These are phyloP conservation scores for Drosophila nigromelanica DNA, from an alignment of 1,140 invertebrate species.

Conservation along the genomic window DNA sequence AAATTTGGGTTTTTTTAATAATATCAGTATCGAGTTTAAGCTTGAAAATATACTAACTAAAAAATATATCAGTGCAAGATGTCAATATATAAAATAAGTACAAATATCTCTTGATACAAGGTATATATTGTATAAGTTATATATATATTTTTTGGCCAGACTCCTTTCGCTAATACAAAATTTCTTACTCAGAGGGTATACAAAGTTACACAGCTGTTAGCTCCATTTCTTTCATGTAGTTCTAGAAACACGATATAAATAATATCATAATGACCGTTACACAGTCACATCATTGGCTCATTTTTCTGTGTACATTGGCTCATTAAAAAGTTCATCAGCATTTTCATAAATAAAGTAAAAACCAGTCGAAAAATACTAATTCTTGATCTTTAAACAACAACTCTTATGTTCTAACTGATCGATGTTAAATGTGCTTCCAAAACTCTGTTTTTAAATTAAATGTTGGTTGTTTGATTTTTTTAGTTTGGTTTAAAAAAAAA, in stretches of 20 bases:
- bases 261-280: conserved; percentile 21
- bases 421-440: conserved; percentile 76
- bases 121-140: no score
- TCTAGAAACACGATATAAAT: conserved; percentile 1
- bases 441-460: conserved; percentile 69
- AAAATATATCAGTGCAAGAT: no score
- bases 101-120: no score
- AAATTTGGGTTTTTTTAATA: no score
- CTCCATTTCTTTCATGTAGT: no score
- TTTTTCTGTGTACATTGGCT: conserved; percentile 63
- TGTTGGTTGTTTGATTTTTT: conserved; percentile 55
- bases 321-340: conserved; percentile 34
- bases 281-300: conserved; percentile 30
- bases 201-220: no score
- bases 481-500: conserved; percentile 26
- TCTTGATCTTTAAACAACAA: conserved; percentile 29
- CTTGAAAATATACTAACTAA: no score
- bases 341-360: conserved; percentile 57
- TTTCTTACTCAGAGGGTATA: no score
- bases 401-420: conserved; percentile 68
- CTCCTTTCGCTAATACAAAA: no score
- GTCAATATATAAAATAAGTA: no score
- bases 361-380: conserved; percentile 33
- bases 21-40: no score
- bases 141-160: no score